These are phyloP conservation scores for Recurvirostra avosetta DNA, from an alignment of 2,113 vertebrate genomes.

Conservation along the genomic window DNA sequence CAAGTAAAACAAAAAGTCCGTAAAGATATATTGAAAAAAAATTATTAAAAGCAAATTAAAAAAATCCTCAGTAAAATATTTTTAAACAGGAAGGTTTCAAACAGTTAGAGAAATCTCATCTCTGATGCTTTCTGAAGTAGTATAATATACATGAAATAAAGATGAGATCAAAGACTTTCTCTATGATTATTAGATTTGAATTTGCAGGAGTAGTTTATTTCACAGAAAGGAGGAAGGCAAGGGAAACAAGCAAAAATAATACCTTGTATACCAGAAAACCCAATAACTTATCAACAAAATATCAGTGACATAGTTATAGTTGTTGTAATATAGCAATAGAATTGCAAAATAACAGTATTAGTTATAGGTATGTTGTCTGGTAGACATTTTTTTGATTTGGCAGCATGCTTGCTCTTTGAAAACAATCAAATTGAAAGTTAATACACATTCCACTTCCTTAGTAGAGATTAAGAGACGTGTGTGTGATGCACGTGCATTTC, in stretches of 20 bases:
- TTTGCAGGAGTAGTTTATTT: not conserved
- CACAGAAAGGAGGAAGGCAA: not conserved
- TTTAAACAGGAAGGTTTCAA: not conserved
- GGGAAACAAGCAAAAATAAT: not conserved
- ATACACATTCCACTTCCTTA: slow-evolving; percentile 16
- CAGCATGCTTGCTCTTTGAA: slow-evolving; percentile 10
- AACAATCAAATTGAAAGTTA: slow-evolving; percentile 28
- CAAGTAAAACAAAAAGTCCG: not conserved
- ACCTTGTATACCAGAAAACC: not conserved
- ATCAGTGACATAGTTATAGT: not conserved
- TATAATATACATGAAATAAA: not conserved
- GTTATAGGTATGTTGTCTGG: not conserved
- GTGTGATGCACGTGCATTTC: not conserved
- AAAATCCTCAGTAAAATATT: not conserved
- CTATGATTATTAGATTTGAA: not conserved
- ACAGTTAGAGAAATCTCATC: not conserved
- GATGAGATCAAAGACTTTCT: not conserved
- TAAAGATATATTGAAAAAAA: too few species aligned
- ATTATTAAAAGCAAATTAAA: not conserved
- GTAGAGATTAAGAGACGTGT: not conserved
- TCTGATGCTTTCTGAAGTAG: not conserved
- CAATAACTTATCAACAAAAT: not conserved
- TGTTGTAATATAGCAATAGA: not conserved
- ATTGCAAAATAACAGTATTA: not conserved
- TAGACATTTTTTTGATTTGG: slow-evolving; percentile 19